phyloP scores from a whole-genome alignment of 2,888 invertebrate species.

The Chrysolina oricalcia region DNA sequence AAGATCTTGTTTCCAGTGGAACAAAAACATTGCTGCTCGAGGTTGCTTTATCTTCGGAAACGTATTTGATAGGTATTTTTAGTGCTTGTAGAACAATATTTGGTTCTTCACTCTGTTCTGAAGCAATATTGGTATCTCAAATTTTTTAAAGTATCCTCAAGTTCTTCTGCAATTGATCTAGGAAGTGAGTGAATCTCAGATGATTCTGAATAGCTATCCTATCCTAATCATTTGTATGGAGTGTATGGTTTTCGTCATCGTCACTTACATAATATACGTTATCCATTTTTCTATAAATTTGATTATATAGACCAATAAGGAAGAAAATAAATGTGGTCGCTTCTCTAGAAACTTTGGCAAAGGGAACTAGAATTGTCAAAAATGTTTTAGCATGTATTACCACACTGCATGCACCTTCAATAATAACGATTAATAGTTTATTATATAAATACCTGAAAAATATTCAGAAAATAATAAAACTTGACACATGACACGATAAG shows the following conservation, averaged over 20 bases:
- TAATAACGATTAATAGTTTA: no score
- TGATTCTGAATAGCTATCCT: constrained; percentile 38
- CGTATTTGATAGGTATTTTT: constrained; percentile 37
- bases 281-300: no score
- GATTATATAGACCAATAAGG: no score
- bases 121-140: constrained; percentile 41
- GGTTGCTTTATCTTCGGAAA: constrained; percentile 29
- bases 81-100: constrained; percentile 30
- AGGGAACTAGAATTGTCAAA: no score
- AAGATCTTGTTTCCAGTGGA: constrained; percentile 39
- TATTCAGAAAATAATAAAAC: no score
- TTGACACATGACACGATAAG: no score
- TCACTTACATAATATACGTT: no score
- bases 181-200: constrained; percentile 34
- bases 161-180: constrained; percentile 35
- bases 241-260: constrained; percentile 34
- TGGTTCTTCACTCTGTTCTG: constrained; percentile 31
- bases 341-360: no score
- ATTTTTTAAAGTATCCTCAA: constrained; percentile 30
- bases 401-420: no score
- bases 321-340: no score
- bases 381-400: no score
- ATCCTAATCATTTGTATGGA: constrained; percentile 30
- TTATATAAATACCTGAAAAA: no score
- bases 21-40: constrained; percentile 36